Base-by-base conservation (phyloP, 1,140 invertebrate genomes). In the Drosophila sechellia region DNA sequence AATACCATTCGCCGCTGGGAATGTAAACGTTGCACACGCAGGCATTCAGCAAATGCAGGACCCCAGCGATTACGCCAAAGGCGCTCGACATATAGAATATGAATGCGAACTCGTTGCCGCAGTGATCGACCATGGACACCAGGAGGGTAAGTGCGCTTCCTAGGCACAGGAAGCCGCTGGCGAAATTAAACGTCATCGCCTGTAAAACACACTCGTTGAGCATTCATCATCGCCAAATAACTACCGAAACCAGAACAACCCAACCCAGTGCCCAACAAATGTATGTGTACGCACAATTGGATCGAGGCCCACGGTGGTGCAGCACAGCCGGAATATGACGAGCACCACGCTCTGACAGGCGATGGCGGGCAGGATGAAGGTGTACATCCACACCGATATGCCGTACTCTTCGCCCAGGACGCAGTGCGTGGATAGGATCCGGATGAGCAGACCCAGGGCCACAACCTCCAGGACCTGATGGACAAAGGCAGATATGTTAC, bases 281-380 rank as follows among this genome's bases (percentile, higher is more conserved):
- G 37, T 40, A 25, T 71, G n/a, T 42, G 39, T 75, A 86, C 83
- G 45, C 50, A 87, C 84, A 77, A 84, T 77, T 53, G 84, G 84
- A 83, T 87, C 84, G 27, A 87, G 46, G 15, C 84, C 84, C 12
- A 73, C 72, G 10, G 79, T 87, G 27, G 34, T 17, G 35, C 63
- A 84, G 20, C 40, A 68, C 2, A 73, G 1, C 3, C 84, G 76
- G 31, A 64, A 68, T 3, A 77, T 0, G 1, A 15, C 27, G 1
- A 87, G 37, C 5, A 66, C 12, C 17, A 65, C 3, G 0, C 68
- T 46, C 8, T 87, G 85, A 0, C 25, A 13, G 0, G 50, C 54
- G 3, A 89, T 66, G 5, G 0, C 42, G 2, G 84, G 84, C 17
- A 89, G 20, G 17, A 84, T 25, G 20, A 53, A 73, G 0, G 56